These are phyloP conservation scores for Heloderma charlesbogerti DNA, from an alignment of 2,113 vertebrate genomes.

Conservation along the genomic window DNA sequence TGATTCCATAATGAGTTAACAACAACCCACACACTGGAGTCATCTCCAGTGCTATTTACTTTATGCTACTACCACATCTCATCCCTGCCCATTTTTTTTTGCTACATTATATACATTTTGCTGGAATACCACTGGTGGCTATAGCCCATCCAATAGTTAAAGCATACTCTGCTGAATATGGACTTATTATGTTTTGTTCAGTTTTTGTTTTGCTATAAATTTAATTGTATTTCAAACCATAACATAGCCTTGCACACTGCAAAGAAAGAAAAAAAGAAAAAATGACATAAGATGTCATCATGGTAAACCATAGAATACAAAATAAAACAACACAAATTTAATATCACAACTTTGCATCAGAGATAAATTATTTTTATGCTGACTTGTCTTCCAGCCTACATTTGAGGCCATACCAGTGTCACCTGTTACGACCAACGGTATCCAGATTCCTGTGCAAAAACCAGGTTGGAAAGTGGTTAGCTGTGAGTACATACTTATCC, in stretches of 20 bases:
- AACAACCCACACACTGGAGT: neutral
- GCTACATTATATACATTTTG: neutral
- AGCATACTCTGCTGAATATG: neutral
- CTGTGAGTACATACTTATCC: slow-evolving; percentile 74
- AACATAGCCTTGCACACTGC: neutral
- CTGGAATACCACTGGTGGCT: neutral
- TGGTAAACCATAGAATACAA: neutral
- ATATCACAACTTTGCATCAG: neutral
- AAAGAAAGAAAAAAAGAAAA: neutral
- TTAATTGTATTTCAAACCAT: neutral
- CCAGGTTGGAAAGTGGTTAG: slow-evolving; percentile 67
- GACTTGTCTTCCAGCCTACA: slow-evolving; percentile 72
- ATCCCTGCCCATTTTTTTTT: neutral
- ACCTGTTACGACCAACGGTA: slow-evolving; percentile 77
- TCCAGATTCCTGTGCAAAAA: slow-evolving; percentile 71
- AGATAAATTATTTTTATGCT: slow-evolving; percentile 42
- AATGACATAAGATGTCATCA: neutral
- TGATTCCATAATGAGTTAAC: neutral
- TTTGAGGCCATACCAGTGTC: slow-evolving; percentile 76
- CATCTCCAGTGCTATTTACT: neutral
- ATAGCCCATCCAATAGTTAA: neutral
- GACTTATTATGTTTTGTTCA: neutral
- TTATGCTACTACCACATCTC: neutral
- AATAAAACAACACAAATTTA: neutral
- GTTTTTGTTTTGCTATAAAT: neutral